Conservation (phyloP, 2,113 vertebrate species). For the Meleagris gallopavo region DNA sequence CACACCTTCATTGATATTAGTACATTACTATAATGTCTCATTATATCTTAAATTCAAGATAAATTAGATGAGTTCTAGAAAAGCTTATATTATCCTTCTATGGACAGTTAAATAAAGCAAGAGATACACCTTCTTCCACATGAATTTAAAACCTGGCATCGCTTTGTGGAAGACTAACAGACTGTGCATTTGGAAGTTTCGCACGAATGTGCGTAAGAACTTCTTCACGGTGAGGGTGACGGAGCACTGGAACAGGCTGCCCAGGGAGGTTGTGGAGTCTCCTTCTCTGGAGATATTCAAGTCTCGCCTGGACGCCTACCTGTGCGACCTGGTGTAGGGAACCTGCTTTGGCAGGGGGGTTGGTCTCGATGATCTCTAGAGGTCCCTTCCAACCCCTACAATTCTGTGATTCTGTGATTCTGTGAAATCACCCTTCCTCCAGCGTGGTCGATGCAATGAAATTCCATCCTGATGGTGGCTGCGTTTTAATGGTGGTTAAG, state of each 20-base stretch:
- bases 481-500: neutral
- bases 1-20: neutral
- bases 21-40: neutral
- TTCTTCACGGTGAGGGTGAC: too few species aligned
- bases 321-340: too few species aligned
- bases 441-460: neutral
- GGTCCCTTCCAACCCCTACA: too few species aligned
- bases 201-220: too few species aligned
- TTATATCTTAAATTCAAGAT: neutral
- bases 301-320: too few species aligned
- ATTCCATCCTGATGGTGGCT: neutral
- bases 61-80: neutral
- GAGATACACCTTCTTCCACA: neutral
- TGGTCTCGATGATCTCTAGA: too few species aligned
- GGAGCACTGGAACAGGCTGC: too few species aligned
- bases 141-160: neutral
- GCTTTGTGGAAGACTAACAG: neutral
- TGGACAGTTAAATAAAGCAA: neutral
- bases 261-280: too few species aligned
- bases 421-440: neutral
- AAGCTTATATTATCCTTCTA: neutral
- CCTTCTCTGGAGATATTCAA: too few species aligned
- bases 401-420: too few species aligned
- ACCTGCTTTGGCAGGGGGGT: too few species aligned
- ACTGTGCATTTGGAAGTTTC: neutral